Evolutionary conservation across 2,113 vertebrate species (phyloP).

Genomic region (Heterocephalus glaber): DNA sequence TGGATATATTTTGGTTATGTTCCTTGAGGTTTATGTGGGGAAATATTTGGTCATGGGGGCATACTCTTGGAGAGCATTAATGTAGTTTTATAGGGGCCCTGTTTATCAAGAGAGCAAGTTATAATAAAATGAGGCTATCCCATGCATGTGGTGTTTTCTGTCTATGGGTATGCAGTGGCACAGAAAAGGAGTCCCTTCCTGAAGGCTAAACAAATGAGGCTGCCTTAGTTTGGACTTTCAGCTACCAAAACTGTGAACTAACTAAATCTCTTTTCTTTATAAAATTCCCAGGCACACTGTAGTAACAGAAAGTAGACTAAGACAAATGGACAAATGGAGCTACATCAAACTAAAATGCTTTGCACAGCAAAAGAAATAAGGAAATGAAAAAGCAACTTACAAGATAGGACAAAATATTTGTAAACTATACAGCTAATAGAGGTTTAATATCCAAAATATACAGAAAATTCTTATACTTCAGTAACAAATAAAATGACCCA

Average conservation of each 20-base stretch:
- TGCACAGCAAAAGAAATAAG: background rate
- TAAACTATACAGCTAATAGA: background rate
- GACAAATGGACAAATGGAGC: background rate
- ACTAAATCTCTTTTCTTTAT: background rate
- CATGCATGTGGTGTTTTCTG: background rate
- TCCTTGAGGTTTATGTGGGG: background rate
- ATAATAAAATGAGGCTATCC: background rate
- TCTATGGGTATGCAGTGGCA: background rate
- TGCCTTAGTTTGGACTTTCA: background rate
- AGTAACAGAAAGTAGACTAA: background rate
- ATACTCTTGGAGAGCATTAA: background rate
- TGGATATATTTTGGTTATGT: background rate
- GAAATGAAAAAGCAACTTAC: background rate
- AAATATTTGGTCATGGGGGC: background rate
- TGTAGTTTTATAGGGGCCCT: background rate
- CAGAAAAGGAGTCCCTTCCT: background rate
- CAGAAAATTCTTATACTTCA: background rate
- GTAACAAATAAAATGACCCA: background rate
- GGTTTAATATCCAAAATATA: background rate
- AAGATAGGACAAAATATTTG: background rate
- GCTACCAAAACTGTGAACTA: background rate
- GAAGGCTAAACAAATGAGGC: background rate
- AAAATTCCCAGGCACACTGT: background rate
- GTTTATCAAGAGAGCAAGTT: background rate
- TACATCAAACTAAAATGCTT: background rate